phyloP scores from a whole-genome alignment of 2,888 invertebrate species.

The Gymnoscelis rufifasciata region DNA sequence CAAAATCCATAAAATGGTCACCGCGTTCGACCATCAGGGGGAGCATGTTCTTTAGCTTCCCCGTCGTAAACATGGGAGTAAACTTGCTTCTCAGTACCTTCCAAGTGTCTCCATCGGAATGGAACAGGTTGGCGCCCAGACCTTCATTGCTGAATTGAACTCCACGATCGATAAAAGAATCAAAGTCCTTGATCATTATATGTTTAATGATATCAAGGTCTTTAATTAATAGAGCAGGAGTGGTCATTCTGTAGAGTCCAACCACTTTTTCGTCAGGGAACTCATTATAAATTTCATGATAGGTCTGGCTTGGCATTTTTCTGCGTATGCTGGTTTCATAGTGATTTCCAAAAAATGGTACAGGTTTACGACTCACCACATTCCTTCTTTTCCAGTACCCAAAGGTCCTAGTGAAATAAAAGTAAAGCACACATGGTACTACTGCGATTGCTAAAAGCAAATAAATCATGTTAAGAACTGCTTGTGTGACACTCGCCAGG shows the following conservation, averaged over 20 bases:
- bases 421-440: conserved; percentile 28
- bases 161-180: conserved; percentile 46
- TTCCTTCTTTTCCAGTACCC: conserved; percentile 48
- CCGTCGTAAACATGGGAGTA: conserved; percentile 51
- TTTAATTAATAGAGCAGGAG: conserved; percentile 42
- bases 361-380: conserved; percentile 41
- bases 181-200: conserved; percentile 53
- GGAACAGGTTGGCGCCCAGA: conserved; percentile 49
- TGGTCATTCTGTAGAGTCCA: conserved; percentile 48
- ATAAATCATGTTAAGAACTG: not conserved
- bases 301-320: conserved; percentile 16
- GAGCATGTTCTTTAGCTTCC: conserved; percentile 53
- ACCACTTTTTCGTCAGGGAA: conserved; percentile 50
- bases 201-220: conserved; percentile 52
- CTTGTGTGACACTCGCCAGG: not conserved
- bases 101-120: conserved; percentile 50
- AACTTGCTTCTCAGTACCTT: conserved; percentile 41
- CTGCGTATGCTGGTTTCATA: conserved; percentile 29
- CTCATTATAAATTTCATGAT: conserved; percentile 31
- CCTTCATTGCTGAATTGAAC: conserved; percentile 43
- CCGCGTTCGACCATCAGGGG: conserved; percentile 41
- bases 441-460: conserved; percentile 9
- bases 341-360: conserved; percentile 44
- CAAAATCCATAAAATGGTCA: conserved; percentile 20
- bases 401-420: conserved; percentile 44